Percentiles rank a stretch among this genome's conserved stretches.
These are phyloP conservation scores for Abramis brama DNA, from an alignment of 2,113 vertebrate species.

Conservation along the genomic window DNA sequence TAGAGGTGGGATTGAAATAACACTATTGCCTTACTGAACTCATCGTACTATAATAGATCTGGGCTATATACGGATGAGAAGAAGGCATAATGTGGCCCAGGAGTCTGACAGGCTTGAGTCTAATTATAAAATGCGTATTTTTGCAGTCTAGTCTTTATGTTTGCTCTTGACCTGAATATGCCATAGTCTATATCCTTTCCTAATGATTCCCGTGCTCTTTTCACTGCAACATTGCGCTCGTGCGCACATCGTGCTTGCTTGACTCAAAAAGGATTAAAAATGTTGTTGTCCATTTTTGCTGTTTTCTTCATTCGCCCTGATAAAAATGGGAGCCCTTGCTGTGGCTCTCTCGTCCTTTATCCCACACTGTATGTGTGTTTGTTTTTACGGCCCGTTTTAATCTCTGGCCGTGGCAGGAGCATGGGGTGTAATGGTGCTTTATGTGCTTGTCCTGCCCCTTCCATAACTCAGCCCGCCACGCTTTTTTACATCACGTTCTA, in stretches of 20 bases:
- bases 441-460: conserved; percentile 33
- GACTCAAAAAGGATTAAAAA: not conserved
- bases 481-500: conserved; percentile 36
- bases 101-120: conserved; percentile 44
- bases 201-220: conserved; percentile 57
- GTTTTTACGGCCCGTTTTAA: conserved; percentile 39
- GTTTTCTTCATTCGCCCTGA: not conserved
- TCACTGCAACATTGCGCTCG: conserved; percentile 28
- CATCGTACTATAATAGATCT: conserved; percentile 58
- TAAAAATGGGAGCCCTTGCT: conserved; percentile 5
- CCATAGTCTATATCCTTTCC: conserved; percentile 54
- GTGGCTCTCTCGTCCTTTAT: not conserved
- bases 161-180: conserved; percentile 61
- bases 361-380: conserved; percentile 13
- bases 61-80: conserved; percentile 49
- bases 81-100: conserved; percentile 32
- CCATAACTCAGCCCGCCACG: conserved; percentile 38
- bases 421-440: conserved; percentile 38
- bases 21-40: conserved; percentile 55
- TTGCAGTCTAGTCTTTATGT: conserved; percentile 44
- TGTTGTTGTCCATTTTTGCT: conserved; percentile 6
- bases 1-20: conserved; percentile 39
- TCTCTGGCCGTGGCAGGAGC: conserved; percentile 33
- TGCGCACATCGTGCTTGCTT: not conserved
- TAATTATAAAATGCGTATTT: conserved; percentile 54